Evolutionary conservation across 1,140 invertebrate species (phyloP).

Genomic region (Drosophila arawakana): DNA sequence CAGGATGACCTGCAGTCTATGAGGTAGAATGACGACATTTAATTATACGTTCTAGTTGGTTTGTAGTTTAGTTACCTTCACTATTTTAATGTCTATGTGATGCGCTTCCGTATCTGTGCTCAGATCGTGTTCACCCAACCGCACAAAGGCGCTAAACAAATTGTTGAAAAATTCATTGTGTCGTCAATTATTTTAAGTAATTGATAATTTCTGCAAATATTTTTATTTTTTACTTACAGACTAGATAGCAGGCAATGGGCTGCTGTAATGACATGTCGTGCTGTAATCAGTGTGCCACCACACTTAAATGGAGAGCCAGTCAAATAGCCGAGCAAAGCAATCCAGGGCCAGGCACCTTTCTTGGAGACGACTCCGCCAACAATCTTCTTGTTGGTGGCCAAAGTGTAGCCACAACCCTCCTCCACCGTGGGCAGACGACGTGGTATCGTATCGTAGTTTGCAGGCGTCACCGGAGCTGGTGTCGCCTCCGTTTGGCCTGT

Average conservation of each 20-base stretch:
- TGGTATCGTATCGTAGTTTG: conserved; percentile 54
- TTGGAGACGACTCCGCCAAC: conserved; percentile 83
- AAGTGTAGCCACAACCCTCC: conserved; percentile 83
- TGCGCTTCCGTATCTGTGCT: conserved; percentile 65
- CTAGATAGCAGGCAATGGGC: conserved; percentile 76
- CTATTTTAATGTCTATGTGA: conserved; percentile 63
- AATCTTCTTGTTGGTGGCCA: conserved; percentile 79
- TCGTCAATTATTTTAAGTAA: no score
- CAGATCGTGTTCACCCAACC: conserved; percentile 81
- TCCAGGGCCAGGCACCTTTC: conserved; percentile 81
- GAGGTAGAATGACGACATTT: no score
- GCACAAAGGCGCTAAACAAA: conserved; percentile 50
- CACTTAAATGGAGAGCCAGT: conserved; percentile 75
- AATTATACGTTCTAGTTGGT: not conserved
- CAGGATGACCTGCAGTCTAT: conserved; percentile 56
- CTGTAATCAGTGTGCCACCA: conserved; percentile 79
- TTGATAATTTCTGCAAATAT: no score
- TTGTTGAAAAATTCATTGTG: no score
- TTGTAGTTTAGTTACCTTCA: conserved; percentile 29
- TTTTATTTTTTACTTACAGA: conserved; percentile 48
- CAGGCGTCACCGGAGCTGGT: not conserved
- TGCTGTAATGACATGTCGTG: conserved; percentile 75
- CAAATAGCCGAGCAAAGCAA: conserved; percentile 65
- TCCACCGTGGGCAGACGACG: conserved; percentile 58
- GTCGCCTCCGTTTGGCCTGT: conserved; percentile 38